Evolutionary conservation across 2,888 invertebrate genomes (phyloP).

Genomic region (Helicoverpa assulta): DNA sequence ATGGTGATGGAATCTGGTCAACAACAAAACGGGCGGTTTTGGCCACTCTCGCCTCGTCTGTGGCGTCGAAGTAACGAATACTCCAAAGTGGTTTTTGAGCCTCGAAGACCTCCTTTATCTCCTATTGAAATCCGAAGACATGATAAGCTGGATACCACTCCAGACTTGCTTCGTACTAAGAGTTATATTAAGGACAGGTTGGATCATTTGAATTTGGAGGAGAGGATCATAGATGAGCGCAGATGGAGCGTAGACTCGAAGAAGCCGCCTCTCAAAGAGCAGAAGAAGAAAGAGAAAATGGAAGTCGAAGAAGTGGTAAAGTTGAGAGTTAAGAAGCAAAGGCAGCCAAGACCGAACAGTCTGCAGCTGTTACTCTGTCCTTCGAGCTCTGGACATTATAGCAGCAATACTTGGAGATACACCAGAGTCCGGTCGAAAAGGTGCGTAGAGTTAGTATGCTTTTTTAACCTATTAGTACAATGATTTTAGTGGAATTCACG

Average conservation of each 20-base stretch:
- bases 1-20: constrained; percentile 88
- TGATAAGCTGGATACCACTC: constrained; percentile 73
- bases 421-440: constrained; percentile 86
- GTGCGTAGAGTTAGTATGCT: constrained; percentile 68
- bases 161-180: constrained; percentile 80
- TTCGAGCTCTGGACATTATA: constrained; percentile 86
- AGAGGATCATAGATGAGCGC: constrained; percentile 68
- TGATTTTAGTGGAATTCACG: too few species aligned
- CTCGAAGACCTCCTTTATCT: constrained; percentile 82
- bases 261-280: constrained; percentile 81
- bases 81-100: constrained; percentile 87
- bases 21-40: constrained; percentile 82
- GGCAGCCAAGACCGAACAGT: constrained; percentile 86
- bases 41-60: constrained; percentile 86
- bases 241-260: constrained; percentile 82
- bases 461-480: not conserved
- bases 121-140: constrained; percentile 79
- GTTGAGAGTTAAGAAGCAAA: constrained; percentile 81
- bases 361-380: constrained; percentile 85
- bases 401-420: constrained; percentile 87
- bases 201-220: constrained; percentile 81
- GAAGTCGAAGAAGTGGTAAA: constrained; percentile 80
- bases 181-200: constrained; percentile 79
- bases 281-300: constrained; percentile 69
- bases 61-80: constrained; percentile 88